These are phyloP conservation scores for Ametastegia equiseti DNA, from an alignment of 2,888 invertebrate genomes.

Conservation along the genomic window DNA sequence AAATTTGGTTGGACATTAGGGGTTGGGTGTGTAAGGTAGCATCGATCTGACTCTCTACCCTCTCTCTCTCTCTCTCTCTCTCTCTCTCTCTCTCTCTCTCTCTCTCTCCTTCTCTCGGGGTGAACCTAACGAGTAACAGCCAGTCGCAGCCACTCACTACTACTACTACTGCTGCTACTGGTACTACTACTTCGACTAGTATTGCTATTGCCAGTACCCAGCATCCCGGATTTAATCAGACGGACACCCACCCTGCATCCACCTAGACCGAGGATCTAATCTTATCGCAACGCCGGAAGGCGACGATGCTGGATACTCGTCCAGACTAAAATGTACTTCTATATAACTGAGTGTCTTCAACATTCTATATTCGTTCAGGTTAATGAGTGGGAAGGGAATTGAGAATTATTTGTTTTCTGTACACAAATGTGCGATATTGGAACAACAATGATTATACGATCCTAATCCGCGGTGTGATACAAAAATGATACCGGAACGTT, in stretches of 20 bases:
- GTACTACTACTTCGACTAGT: background rate
- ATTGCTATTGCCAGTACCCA: background rate
- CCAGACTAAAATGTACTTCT: background rate
- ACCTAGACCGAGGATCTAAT: slow-evolving; percentile 21
- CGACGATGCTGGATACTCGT: background rate
- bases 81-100: background rate
- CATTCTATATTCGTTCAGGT: background rate
- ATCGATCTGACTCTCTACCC: slow-evolving; percentile 33
- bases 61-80: background rate
- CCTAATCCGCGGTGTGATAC: too few relatives aligned
- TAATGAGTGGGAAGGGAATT: background rate
- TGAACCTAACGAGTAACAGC: slow-evolving; percentile 42
- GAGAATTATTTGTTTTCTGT: too few relatives aligned
- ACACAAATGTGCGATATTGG: too few relatives aligned
- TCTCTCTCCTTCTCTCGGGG: background rate
- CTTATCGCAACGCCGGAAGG: background rate
- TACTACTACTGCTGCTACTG: background rate
- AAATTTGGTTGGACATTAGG: slow-evolving; percentile 41
- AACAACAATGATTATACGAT: too few relatives aligned
- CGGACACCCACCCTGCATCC: slow-evolving; percentile 42
- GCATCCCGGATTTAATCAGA: slow-evolving; percentile 47
- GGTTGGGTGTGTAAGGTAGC: slow-evolving; percentile 38
- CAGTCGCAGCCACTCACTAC: slow-evolving; percentile 16
- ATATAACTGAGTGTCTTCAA: background rate
- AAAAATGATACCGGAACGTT: too few relatives aligned